Conservation (phyloP, 2,113 vertebrate species). For the Pantherophis guttatus region DNA sequence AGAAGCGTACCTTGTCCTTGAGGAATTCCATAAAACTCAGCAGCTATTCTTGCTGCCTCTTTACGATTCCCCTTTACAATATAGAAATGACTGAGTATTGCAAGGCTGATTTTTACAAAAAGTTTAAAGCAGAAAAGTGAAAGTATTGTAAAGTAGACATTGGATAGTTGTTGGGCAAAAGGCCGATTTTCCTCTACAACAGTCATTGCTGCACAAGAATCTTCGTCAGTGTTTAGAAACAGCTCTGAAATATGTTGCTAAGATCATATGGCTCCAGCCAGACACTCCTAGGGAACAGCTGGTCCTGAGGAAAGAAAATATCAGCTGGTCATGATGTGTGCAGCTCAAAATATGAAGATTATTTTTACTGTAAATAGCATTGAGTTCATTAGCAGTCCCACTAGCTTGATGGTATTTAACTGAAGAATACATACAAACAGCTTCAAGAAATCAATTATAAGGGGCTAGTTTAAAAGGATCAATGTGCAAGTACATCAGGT, state of each 20-base stretch:
- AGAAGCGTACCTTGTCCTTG: constrained; percentile 84
- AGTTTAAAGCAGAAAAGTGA: constrained; percentile 97
- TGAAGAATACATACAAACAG: constrained; percentile 39
- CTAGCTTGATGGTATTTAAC: constrained; percentile 53
- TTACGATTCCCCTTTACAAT: constrained; percentile 93
- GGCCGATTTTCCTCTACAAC: constrained; percentile 83
- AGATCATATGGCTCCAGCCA: constrained; percentile 75
- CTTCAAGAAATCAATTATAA: constrained; percentile 46
- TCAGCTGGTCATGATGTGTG: constrained; percentile 75
- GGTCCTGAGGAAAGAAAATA: constrained; percentile 72
- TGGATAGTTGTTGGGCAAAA: constrained; percentile 86
- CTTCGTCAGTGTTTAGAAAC: constrained; percentile 68
- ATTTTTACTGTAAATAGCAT: constrained; percentile 75
- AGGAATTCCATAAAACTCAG: constrained; percentile 90
- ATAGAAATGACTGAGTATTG: constrained; percentile 94
- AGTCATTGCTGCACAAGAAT: constrained; percentile 74
- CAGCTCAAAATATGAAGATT: constrained; percentile 73
- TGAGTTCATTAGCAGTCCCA: constrained; percentile 57
- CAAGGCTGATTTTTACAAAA: constrained; percentile 94
- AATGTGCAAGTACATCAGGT: constrained; percentile 17
- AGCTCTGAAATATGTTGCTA: constrained; percentile 70
- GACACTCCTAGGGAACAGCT: constrained; percentile 75
- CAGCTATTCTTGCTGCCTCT: constrained; percentile 93
- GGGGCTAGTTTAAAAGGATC: constrained; percentile 43
- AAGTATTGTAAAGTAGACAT: constrained; percentile 95